These are phyloP conservation scores for Pachliopta kotzebuea DNA, from an alignment of 2,888 invertebrate genomes.

Conservation along the genomic window DNA sequence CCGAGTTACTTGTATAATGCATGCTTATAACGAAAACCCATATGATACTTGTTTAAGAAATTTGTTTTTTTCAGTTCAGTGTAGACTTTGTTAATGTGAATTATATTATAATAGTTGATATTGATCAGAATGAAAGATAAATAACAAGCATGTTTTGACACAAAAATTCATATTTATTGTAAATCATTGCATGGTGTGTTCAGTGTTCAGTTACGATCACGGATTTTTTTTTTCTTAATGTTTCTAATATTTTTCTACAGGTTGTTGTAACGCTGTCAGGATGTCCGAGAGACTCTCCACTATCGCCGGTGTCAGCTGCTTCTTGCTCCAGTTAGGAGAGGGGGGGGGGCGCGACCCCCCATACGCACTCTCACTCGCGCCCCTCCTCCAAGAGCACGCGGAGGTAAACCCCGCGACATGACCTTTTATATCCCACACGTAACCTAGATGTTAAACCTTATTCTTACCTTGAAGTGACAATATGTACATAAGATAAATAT, in stretches of 20 bases:
- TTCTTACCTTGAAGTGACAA: conserved; percentile 78
- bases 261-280: conserved; percentile 94
- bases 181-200: too few species aligned
- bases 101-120: too few species aligned
- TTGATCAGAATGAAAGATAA: too few species aligned
- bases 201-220: too few species aligned
- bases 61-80: too few species aligned
- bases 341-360: conserved; percentile 81
- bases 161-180: too few species aligned
- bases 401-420: conserved; percentile 68
- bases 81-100: too few species aligned
- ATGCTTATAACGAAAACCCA: too few species aligned
- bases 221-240: too few species aligned
- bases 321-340: conserved; percentile 94
- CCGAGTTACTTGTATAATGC: too few species aligned
- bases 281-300: conserved; percentile 91
- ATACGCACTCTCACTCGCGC: conserved; percentile 75
- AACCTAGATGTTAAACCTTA: conserved; percentile 66
- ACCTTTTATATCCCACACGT: conserved; percentile 59
- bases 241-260: conserved; percentile 39
- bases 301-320: conserved; percentile 93
- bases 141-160: too few species aligned
- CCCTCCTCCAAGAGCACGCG: conserved; percentile 78
- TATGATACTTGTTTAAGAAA: too few species aligned
- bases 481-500: conserved; percentile 81